These are phyloP conservation scores for Oryzias celebensis DNA, from an alignment of 2,113 vertebrate species.

Conservation along the genomic window DNA sequence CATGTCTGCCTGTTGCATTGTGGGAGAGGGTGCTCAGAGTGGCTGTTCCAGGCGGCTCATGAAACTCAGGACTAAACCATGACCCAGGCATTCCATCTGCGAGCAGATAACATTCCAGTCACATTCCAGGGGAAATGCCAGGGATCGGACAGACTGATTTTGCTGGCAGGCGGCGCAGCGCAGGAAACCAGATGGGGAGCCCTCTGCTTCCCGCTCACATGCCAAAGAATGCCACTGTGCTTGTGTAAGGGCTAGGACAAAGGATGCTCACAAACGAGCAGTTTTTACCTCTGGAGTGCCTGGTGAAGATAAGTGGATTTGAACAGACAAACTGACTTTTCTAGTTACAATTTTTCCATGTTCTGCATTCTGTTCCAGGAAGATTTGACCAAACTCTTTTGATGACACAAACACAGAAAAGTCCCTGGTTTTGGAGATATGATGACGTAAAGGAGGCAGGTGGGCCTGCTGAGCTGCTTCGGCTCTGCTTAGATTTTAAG, in stretches of 20 bases:
- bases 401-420: too few species aligned
- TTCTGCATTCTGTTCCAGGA: too few species aligned
- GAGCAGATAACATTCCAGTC: conserved; percentile 66
- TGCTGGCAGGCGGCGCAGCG: conserved; percentile 43
- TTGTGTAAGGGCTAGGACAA: conserved; percentile 23
- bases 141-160: conserved; percentile 38
- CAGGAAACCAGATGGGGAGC: conserved; percentile 44
- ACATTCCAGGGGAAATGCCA: conserved; percentile 58
- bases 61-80: conserved; percentile 41
- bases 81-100: conserved; percentile 53
- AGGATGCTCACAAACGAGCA: conserved; percentile 30
- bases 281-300: conserved; percentile 34
- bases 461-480: too few species aligned
- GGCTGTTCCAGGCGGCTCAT: conserved; percentile 23
- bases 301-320: neutral
- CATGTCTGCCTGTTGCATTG: conserved; percentile 29
- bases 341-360: too few species aligned
- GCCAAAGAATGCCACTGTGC: conserved; percentile 67
- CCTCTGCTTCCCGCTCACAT: conserved; percentile 45
- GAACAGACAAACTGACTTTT: too few species aligned
- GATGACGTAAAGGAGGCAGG: too few species aligned
- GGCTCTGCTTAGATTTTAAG: too few species aligned
- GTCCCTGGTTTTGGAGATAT: too few species aligned
- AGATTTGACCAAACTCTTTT: too few species aligned
- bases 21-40: conserved; percentile 48